Conservation (phyloP, 2,113 vertebrate species). For the Tor tambroides region DNA sequence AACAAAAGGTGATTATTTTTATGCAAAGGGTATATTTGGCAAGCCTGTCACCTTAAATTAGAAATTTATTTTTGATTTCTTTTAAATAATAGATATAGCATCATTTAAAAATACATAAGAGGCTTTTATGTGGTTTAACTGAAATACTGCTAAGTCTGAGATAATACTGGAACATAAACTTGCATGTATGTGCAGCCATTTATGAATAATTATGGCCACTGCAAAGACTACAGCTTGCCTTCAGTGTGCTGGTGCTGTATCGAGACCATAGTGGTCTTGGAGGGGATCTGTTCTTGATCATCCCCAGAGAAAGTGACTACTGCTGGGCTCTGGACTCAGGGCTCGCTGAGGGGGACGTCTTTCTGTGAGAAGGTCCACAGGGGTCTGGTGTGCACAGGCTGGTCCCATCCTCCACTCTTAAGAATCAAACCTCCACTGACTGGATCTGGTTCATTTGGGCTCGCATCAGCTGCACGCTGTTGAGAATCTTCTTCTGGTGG, state of each 20-base stretch:
- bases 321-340: conserved; percentile 38
- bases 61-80: background rate
- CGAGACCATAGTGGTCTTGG: background rate
- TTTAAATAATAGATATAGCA: background rate
- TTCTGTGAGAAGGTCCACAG: conserved; percentile 49
- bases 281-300: conserved; percentile 1
- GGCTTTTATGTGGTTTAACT: conserved; percentile 3
- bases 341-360: conserved; percentile 42
- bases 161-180: background rate
- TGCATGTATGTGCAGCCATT: conserved; percentile 24
- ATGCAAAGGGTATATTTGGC: background rate
- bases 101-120: background rate
- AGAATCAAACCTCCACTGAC: conserved; percentile 93
- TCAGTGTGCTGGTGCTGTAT: conserved; percentile 48
- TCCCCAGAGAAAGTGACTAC: conserved; percentile 34
- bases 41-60: background rate
- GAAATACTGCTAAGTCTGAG: background rate
- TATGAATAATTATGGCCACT: background rate
- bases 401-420: conserved; percentile 34
- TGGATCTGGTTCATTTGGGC: conserved; percentile 99
- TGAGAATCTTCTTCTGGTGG: conserved; percentile 98
- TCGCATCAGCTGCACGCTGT: conserved; percentile 98
- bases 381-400: conserved; percentile 10
- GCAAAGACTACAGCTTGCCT: conserved; percentile 40
- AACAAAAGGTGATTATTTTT: background rate